Evolutionary conservation across 2,113 vertebrate species (phyloP).

Genomic region (Cyprinodon brontotheroides): DNA sequence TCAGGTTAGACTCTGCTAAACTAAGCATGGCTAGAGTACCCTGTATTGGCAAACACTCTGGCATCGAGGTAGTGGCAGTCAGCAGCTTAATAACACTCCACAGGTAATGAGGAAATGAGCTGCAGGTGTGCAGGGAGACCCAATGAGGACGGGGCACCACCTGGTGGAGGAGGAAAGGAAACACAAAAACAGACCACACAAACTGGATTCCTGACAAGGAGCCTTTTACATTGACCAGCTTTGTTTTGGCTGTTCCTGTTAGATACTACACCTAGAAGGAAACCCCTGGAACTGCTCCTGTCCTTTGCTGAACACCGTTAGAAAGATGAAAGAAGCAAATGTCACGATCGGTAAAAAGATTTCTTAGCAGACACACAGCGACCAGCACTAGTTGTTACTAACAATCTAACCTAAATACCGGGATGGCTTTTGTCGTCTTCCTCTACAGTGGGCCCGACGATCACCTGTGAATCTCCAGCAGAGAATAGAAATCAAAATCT

Average conservation of each 20-base stretch:
- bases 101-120: too few species aligned
- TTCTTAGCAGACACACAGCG: background rate
- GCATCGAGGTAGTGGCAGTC: too few species aligned
- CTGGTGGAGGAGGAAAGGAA: too few species aligned
- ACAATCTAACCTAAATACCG: background rate
- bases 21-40: too few species aligned
- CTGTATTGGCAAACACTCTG: too few species aligned
- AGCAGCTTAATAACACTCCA: too few species aligned
- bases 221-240: background rate
- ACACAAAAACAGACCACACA: too few species aligned
- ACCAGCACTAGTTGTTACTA: background rate
- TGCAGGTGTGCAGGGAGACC: too few species aligned
- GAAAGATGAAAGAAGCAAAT: conserved; percentile 65
- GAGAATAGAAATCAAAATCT: conserved; percentile 24
- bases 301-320: conserved; percentile 69
- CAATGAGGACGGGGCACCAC: too few species aligned
- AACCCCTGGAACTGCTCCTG: conserved; percentile 90
- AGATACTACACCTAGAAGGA: conserved; percentile 77
- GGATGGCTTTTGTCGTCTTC: background rate
- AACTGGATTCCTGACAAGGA: too few species aligned
- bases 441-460: conserved; percentile 22
- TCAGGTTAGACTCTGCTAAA: too few species aligned
- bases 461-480: conserved; percentile 52
- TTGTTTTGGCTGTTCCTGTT: background rate
- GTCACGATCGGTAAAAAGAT: conserved; percentile 78